Percentiles rank a stretch among this genome's conserved stretches.
phyloP scores from a whole-genome alignment of 1,140 invertebrate species.

The Drosophila melanica region DNA sequence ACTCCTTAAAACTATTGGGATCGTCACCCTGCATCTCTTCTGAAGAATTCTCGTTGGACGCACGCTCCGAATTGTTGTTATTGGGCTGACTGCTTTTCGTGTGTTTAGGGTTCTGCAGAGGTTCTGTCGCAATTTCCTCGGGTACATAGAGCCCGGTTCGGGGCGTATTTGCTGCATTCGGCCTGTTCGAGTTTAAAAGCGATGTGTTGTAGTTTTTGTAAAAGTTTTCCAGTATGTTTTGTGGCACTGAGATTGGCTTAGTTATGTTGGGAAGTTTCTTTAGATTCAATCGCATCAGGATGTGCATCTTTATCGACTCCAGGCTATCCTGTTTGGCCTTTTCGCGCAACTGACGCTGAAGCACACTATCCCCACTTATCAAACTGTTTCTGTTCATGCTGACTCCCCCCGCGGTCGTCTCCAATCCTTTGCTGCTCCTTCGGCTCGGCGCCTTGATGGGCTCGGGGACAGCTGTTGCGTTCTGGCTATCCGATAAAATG shows the following conservation, averaged over 20 bases:
- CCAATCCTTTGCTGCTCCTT: slow-evolving; percentile 1
- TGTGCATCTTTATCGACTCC: slow-evolving; percentile 79
- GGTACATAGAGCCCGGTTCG: slow-evolving; percentile 2
- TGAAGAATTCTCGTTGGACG: slow-evolving; percentile 17
- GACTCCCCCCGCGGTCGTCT: slow-evolving; percentile 17
- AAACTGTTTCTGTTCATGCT: slow-evolving; percentile 58
- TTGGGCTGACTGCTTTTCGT: not conserved
- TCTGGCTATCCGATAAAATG: not conserved
- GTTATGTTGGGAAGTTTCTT: slow-evolving; percentile 75
- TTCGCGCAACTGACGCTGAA: slow-evolving; percentile 68
- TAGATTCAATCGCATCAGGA: slow-evolving; percentile 69
- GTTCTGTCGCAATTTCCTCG: not conserved
- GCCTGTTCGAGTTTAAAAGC: slow-evolving; percentile 1
- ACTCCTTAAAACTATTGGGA: slow-evolving; percentile 43
- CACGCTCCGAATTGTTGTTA: not conserved
- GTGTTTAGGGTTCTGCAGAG: not conserved
- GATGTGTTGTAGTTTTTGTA: slow-evolving; percentile 65
- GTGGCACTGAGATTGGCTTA: slow-evolving; percentile 63
- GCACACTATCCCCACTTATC: slow-evolving; percentile 50
- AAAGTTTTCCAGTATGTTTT: slow-evolving; percentile 71
- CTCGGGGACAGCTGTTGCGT: too few relatives aligned
- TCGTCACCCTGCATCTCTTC: slow-evolving; percentile 66
- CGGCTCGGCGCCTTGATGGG: not conserved
- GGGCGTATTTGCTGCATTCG: not conserved
- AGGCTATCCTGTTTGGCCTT: slow-evolving; percentile 74